A percentile compares a stretch with the other conserved stretches of the same genome.
Conservation (phyloP, 2,113 vertebrate genomes). For the Athene cunicularia region DNA sequence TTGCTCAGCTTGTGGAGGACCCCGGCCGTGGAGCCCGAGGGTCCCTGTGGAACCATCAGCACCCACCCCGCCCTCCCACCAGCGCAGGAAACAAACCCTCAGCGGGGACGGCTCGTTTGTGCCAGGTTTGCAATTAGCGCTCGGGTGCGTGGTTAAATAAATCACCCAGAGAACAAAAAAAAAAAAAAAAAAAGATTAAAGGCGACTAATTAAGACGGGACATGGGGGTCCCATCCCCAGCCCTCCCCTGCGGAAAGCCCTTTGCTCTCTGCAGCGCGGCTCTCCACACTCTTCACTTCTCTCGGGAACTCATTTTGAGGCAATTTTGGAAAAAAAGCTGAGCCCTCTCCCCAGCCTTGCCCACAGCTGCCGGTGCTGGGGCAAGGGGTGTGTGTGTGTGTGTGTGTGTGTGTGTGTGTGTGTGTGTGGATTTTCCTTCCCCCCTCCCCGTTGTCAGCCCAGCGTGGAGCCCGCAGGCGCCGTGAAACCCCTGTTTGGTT, state of each 20-base stretch:
- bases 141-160: not conserved
- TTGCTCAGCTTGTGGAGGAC: not conserved
- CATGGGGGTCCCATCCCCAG: rapidly evolving
- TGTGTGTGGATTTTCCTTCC: not conserved
- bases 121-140: not conserved
- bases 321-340: not conserved
- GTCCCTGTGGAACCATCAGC: not conserved
- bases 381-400: no score
- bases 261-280: no score
- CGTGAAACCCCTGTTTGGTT: constrained; percentile 45
- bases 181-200: not conserved
- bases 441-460: not conserved
- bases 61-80: not conserved
- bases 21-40: rapidly evolving
- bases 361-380: no score
- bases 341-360: not conserved
- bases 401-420: no score
- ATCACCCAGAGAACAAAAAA: not conserved
- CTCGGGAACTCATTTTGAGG: not conserved
- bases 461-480: not conserved
- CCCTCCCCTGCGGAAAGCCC: not conserved
- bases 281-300: not conserved
- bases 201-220: not conserved
- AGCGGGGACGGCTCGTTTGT: rapidly evolving
- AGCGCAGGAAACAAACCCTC: rapidly evolving